A percentile compares a stretch with the other conserved stretches of the same genome.
Evolutionary conservation across 37 sponge, comb jelly and placozoan species (phyloP).

Genomic region (Petrosia ficiformis): DNA sequence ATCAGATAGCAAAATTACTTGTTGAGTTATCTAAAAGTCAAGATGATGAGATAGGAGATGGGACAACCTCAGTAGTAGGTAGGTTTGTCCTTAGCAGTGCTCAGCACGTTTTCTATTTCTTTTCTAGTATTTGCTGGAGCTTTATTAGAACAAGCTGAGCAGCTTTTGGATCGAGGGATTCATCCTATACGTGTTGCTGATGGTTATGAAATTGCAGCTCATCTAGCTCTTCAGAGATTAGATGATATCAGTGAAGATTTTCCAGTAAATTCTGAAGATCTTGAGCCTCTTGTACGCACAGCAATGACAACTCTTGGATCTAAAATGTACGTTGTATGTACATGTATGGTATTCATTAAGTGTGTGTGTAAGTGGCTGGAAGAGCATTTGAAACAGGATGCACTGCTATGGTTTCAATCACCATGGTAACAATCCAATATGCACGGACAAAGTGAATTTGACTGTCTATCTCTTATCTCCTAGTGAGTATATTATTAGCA

Average conservation of each 20-base stretch:
- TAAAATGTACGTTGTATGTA: conserved; percentile 75
- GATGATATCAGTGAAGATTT: conserved; percentile 81
- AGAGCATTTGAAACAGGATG: conserved; percentile 35
- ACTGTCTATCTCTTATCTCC: too few relatives aligned
- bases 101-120: too few relatives aligned
- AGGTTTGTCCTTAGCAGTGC: too few relatives aligned
- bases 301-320: conserved; percentile 98
- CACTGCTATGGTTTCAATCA: not conserved
- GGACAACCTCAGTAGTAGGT: conserved; percentile 98
- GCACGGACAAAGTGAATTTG: conserved; percentile 5
- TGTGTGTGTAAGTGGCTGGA: not conserved
- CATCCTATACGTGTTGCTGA: conserved; percentile 96
- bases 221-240: conserved; percentile 73
- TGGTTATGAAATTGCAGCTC: conserved; percentile 92
- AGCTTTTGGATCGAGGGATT: conserved; percentile 91
- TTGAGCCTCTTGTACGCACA: conserved; percentile 85
- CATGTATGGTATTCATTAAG: not conserved
- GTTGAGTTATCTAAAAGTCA: conserved; percentile 95
- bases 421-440: conserved; percentile 33
- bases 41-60: conserved; percentile 99
- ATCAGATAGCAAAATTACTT: conserved; percentile 96
- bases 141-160: conserved; percentile 95
- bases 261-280: conserved; percentile 69
- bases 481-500: too few relatives aligned
- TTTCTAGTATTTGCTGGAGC: conserved; percentile 96